Evolutionary conservation across 2,113 vertebrate genomes (phyloP), one percentile per base, ranked within the genome.

Genomic region (Glareola pratincola): DNA sequence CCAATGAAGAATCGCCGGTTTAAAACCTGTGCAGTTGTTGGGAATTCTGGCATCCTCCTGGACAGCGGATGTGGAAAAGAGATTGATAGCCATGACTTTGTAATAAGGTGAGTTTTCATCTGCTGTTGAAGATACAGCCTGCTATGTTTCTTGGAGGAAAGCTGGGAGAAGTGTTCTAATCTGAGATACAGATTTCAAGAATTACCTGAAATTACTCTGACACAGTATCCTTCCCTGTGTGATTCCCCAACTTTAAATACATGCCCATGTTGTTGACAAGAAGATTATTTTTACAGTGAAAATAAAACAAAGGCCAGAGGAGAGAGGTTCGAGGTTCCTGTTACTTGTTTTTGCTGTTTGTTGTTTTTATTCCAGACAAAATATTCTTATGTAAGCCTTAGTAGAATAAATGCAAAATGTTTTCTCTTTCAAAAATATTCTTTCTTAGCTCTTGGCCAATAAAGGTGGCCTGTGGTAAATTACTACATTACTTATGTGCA

Each of bases 1-100:
- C 99, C 99, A 2, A 99, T 99, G 98, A 99, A 99, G 96, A 99
- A 99, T 85, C 98, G 98, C 29, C 96, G 98, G 47, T 99, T 99
- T 97, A 98, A 98, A 93, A 98, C 98, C 14, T 99, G 99, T 76
- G 98, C 99, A 5, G 99, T 99, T 74, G 98, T 99, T 96, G 99
- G 99, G 37, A 99, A 99, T 97, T 99, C 99, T 36, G 99, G 99
- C 36, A 98, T 99, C 84, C 98, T 99, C 51, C 98, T 99, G 39
- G 98, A 98, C 43, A 99, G 99, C 54, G 98, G 96, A 86, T 99
- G 99, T 88, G 99, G 99, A 91, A 98, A 98, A 88, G 99, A 99
- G 87, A 99, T 99, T 88, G 98, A 99, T 97, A 98, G 91, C 82
- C 99, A 99, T 94, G 97, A 98, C 84, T 99, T 99, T 93, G 98